Conservation (phyloP, 2,888 invertebrate species). For the Meliscaeva auricollis region DNA sequence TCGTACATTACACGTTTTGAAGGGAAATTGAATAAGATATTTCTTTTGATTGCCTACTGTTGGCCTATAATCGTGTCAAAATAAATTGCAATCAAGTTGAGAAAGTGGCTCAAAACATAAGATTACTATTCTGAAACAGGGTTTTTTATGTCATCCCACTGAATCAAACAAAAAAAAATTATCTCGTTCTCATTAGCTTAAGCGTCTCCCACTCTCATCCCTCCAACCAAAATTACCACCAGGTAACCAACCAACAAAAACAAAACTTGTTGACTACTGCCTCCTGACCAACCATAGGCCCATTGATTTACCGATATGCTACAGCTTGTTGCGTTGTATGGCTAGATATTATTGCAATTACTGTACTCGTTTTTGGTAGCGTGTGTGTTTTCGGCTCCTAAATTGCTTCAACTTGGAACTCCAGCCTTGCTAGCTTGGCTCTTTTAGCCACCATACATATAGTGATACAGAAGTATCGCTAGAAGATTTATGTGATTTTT, state of each 20-base stretch:
- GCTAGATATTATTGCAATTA: conserved; percentile 59
- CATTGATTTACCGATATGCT: conserved; percentile 67
- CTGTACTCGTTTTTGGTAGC: conserved; percentile 40
- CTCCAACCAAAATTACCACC: conserved; percentile 20
- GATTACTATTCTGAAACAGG: no score
- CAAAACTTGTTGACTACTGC: conserved; percentile 63
- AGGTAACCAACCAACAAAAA: conserved; percentile 3
- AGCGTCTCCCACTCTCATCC: background rate
- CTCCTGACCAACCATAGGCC: conserved; percentile 6
- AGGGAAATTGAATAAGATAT: no score
- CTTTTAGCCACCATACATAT: conserved; percentile 21
- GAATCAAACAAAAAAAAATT: background rate
- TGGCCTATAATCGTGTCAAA: no score
- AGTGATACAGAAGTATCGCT: conserved; percentile 32
- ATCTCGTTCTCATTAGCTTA: conserved; percentile 42
- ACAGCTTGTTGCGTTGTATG: conserved; percentile 44
- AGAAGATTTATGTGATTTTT: conserved; percentile 64
- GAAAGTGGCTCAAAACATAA: no score
- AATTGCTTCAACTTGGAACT: conserved; percentile 54
- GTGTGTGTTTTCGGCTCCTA: conserved; percentile 62
- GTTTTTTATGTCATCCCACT: no score
- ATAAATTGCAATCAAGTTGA: no score
- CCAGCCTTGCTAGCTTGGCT: conserved; percentile 38
- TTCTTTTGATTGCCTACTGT: no score
- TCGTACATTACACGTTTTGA: no score